These are phyloP conservation scores for Apodemia duryi DNA, from an alignment of 2,888 invertebrate species.

Conservation along the genomic window DNA sequence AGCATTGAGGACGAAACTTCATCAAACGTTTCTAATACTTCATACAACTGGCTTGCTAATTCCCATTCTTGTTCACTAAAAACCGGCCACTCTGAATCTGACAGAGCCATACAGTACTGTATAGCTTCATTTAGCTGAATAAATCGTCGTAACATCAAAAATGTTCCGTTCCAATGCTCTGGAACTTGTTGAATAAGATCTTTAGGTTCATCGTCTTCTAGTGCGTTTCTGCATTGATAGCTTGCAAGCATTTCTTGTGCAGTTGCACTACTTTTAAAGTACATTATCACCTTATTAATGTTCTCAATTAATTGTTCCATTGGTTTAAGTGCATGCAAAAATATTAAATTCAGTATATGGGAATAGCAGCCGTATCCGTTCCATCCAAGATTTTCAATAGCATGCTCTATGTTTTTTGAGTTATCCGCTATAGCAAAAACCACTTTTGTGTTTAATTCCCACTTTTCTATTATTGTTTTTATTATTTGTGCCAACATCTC, in stretches of 20 bases:
- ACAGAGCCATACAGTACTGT: constrained; percentile 7
- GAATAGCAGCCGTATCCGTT: constrained; percentile 7
- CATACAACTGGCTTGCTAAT: neutral
- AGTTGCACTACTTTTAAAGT: constrained; percentile 1
- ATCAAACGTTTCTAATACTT: constrained; percentile 1
- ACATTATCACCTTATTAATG: neutral
- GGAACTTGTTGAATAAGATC: constrained; percentile 1
- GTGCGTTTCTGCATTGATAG: neutral
- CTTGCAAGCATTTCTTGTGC: constrained; percentile 9
- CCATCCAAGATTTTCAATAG: constrained; percentile 10
- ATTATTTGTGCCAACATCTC: neutral
- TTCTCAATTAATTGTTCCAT: constrained; percentile 4
- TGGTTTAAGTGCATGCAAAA: neutral
- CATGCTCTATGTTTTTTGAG: constrained; percentile 1
- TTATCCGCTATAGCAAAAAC: constrained; percentile 5
- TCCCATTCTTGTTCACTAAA: constrained; percentile 2
- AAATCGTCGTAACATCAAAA: neutral
- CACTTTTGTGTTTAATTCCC: constrained; percentile 4
- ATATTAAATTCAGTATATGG: neutral
- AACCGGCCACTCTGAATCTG: neutral
- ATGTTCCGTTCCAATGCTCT: constrained; percentile 8
- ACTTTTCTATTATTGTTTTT: constrained; percentile 1
- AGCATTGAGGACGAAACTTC: constrained; percentile 1
- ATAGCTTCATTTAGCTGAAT: neutral
- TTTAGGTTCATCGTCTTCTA: neutral